Evolutionary conservation across 2,797 vertebrate genomes (phyloP).

Genomic region (Melanotaenia maccullochi): DNA sequence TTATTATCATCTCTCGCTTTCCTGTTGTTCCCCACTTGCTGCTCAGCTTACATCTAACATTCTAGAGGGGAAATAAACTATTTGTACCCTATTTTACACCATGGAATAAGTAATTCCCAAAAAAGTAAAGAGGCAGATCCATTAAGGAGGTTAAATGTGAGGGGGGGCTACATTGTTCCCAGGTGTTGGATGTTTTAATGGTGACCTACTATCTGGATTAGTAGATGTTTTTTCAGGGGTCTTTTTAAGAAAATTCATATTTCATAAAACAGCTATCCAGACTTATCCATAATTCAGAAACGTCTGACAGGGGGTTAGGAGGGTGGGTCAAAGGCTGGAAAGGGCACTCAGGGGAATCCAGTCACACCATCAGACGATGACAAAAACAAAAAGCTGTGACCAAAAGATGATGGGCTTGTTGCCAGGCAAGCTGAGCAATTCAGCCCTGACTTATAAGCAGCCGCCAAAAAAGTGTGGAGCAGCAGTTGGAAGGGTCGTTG

Average conservation of each 20-base stretch:
- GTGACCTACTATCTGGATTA: not conserved
- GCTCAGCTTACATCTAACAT: slow-evolving; percentile 25
- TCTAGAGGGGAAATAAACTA: not conserved
- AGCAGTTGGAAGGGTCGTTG: not conserved
- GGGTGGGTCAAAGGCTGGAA: slow-evolving; percentile 58
- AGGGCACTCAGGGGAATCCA: slow-evolving; percentile 55
- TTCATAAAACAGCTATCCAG: slow-evolving; percentile 75
- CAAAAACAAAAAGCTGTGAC: slow-evolving; percentile 68
- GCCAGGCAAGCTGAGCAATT: slow-evolving; percentile 65
- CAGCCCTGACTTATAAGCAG: slow-evolving; percentile 52
- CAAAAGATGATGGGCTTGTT: slow-evolving; percentile 73
- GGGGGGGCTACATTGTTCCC: not conserved
- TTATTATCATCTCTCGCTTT: slow-evolving; percentile 39
- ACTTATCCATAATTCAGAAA: slow-evolving; percentile 80
- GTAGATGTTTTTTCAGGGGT: slow-evolving; percentile 32
- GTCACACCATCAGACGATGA: slow-evolving; percentile 72
- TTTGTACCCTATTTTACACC: not conserved
- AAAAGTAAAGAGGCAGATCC: not conserved
- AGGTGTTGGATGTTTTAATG: slow-evolving; percentile 1
- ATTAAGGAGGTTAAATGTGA: not conserved
- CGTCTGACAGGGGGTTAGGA: slow-evolving; percentile 61
- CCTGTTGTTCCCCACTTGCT: slow-evolving; percentile 33
- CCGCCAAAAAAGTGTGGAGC: slow-evolving; percentile 19
- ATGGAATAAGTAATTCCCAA: not conserved
- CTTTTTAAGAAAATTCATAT: slow-evolving; percentile 71